Evolutionary conservation across 2,113 vertebrate species (phyloP).

Genomic region (Colinus virginianus): DNA sequence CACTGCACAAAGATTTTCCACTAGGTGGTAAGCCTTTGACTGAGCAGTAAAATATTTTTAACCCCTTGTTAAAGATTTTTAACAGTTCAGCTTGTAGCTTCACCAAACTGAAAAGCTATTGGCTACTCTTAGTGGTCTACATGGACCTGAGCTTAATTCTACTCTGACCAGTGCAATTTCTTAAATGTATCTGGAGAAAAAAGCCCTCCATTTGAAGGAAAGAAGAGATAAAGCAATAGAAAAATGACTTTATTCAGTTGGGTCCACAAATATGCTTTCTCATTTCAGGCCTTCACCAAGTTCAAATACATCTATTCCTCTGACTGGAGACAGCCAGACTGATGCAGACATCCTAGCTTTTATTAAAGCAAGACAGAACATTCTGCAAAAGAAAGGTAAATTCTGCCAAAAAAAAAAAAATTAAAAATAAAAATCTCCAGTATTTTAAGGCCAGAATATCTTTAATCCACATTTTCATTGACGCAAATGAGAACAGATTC

Average conservation of each 20-base stretch:
- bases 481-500: neutral
- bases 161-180: neutral
- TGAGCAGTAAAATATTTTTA: neutral
- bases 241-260: neutral
- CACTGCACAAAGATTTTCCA: neutral
- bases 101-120: neutral
- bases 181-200: neutral
- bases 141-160: neutral
- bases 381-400: slow-evolving; percentile 88
- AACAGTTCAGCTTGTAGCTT: neutral
- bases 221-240: neutral
- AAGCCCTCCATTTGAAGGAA: neutral
- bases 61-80: neutral
- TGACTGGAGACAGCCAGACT: slow-evolving; percentile 89
- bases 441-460: neutral
- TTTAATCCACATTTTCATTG: slow-evolving; percentile 9
- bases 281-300: slow-evolving; percentile 76
- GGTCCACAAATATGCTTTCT: neutral
- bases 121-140: neutral
- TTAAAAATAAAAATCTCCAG: neutral
- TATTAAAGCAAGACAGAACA: slow-evolving; percentile 87
- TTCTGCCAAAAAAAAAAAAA: neutral
- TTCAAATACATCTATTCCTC: slow-evolving; percentile 76
- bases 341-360: slow-evolving; percentile 94
- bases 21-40: neutral